A percentile compares a stretch with the other conserved stretches of the same genome.
Conservation (phyloP, 2,113 vertebrate genomes). For the Anguilla rostrata region DNA sequence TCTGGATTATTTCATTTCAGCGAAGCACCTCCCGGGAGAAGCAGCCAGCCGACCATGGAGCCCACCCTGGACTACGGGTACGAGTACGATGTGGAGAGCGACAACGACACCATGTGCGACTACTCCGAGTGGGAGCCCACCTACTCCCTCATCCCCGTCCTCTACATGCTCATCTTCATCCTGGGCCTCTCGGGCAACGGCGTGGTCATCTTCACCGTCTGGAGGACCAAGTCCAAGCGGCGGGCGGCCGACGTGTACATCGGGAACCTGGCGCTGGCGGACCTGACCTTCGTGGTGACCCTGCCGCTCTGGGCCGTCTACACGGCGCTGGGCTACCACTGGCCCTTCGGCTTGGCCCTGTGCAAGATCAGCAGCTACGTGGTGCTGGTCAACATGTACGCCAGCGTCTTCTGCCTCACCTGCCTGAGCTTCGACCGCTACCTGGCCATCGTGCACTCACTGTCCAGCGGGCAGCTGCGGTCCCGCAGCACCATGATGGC, state of each 20-base stretch:
- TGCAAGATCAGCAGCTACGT: constrained; percentile 83
- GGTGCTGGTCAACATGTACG: constrained; percentile 82
- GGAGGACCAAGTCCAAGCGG: constrained; percentile 69
- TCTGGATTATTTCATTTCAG: constrained; percentile 20
- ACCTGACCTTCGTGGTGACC: constrained; percentile 82
- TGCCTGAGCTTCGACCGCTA: constrained; percentile 84
- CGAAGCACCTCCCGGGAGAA: constrained; percentile 4
- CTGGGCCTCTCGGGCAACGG: constrained; percentile 81
- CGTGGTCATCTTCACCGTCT: constrained; percentile 81
- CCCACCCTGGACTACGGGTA: constrained; percentile 16
- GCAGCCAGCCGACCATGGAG: constrained; percentile 42
- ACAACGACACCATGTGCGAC: constrained; percentile 65
- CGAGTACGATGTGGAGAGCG: constrained; percentile 53
- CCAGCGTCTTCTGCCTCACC: constrained; percentile 84
- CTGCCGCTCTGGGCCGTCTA: constrained; percentile 84
- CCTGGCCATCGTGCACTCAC: constrained; percentile 78
- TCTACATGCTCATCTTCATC: constrained; percentile 85
- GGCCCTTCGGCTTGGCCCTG: constrained; percentile 78
- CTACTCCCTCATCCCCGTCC: constrained; percentile 76
- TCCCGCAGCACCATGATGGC: constrained; percentile 61
- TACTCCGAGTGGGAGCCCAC: constrained; percentile 75
- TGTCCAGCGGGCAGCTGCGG: constrained; percentile 71
- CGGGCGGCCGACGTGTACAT: constrained; percentile 79
- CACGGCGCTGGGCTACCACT: constrained; percentile 80
- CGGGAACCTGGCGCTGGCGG: constrained; percentile 79